phyloP scores from a whole-genome alignment of 2,113 vertebrate genomes.

The Empidonax alnorum region DNA sequence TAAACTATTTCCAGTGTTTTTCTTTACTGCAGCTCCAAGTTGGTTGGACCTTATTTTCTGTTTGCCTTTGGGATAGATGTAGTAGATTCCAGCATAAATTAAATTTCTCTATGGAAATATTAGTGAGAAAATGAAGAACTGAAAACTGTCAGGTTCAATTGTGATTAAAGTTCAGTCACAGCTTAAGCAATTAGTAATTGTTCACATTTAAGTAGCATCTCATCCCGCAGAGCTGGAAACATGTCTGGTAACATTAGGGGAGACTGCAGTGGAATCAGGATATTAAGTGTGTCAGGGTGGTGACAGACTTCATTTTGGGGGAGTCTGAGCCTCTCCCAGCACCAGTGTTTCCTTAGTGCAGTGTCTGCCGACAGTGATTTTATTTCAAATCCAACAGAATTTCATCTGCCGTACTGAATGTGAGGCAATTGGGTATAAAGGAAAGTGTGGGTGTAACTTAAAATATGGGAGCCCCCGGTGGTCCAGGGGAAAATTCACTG shows the following conservation, averaged over 20 bases:
- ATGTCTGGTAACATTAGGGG: not conserved
- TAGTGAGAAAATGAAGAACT: not conserved
- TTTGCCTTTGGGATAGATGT: not conserved
- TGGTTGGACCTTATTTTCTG: not conserved
- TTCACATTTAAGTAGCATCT: not conserved
- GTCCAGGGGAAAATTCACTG: too few relatives aligned
- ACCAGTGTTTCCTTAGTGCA: too few relatives aligned
- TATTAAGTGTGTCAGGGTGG: not conserved
- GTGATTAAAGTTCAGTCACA: not conserved
- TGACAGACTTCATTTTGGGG: not conserved
- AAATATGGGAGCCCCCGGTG: too few relatives aligned
- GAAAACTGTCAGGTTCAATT: not conserved
- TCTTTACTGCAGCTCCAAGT: not conserved
- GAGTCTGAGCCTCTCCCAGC: not conserved
- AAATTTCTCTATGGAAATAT: not conserved
- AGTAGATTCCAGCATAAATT: not conserved
- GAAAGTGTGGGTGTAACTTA: not conserved
- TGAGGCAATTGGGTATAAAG: not conserved
- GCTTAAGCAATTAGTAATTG: not conserved
- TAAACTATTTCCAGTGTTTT: not conserved
- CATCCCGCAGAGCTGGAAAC: not conserved
- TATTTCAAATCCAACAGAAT: not conserved
- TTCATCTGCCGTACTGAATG: not conserved
- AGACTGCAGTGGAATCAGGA: not conserved
- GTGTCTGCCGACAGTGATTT: not conserved